Evolutionary conservation across 2,113 vertebrate genomes (phyloP), one percentile per base, ranked within the genome.

Genomic region (Onychostoma macrolepis): DNA sequence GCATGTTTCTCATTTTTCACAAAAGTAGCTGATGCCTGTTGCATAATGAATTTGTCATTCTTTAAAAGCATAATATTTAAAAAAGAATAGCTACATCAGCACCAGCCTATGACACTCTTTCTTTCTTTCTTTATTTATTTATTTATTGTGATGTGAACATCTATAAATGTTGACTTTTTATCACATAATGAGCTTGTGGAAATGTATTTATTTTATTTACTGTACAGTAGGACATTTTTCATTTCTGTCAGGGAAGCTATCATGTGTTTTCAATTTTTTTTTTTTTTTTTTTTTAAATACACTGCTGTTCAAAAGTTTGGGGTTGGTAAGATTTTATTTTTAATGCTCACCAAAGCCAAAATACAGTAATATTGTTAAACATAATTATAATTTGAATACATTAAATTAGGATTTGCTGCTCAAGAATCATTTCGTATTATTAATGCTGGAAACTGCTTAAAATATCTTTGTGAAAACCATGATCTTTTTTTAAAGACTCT

Each of bases 1-100:
- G 43, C 43, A 74, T 89, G 17, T 85, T 89, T 87, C 5, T 79
- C 10, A 89, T 87, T 89, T 88, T 88, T 11, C 17, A n/a, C 58
- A 63, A 81, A 28, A 65, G 24, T 65, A 79, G 38, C 61, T 58
- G 41, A 87, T 78, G 30, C 45, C 17, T 80, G 76, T 76, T 50
- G 12, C 17, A 80, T 24, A 80, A 15, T 56, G 17, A 12, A 10
- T 30, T 19, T 50, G 78, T 19, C 56, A 77, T 58, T 10, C 28
- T 63, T 63, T 50, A 85, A 65, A 69, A n/a, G 10, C 12, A 67
- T 19, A 24, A 19, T 48, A 63, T 33, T 0, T 1, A 65, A 26
- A 24, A 36, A 56, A 38, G 3, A 21, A 10, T 36, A 9, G 30
- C 3, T 36, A 67, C 65, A 67, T 67, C 65, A 33, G 43, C 12